A percentile compares a stretch with the other conserved stretches of the same genome.
Evolutionary conservation across 2,113 vertebrate species (phyloP).

Genomic region (Chiloscyllium plagiosum): DNA sequence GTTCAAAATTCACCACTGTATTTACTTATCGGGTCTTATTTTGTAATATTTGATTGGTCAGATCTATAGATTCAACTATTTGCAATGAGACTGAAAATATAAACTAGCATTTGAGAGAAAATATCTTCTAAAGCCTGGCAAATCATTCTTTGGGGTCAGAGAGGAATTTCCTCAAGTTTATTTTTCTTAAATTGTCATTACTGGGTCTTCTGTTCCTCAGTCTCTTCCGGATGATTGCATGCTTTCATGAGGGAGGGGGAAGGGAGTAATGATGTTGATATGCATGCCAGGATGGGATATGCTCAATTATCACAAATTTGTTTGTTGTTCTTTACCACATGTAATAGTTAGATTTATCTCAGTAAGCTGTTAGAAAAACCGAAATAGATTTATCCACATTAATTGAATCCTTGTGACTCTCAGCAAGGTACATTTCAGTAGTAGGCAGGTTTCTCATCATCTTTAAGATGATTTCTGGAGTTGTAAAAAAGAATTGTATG

Average conservation of each 20-base stretch:
- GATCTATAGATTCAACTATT: background rate
- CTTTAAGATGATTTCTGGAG: background rate
- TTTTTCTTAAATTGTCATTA: background rate
- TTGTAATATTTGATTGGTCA: background rate
- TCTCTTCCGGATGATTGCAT: background rate
- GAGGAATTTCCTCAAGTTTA: background rate
- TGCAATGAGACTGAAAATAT: background rate
- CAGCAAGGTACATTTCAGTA: background rate
- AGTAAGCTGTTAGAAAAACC: background rate
- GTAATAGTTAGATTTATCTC: background rate
- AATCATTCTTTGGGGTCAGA: background rate
- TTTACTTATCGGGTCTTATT: background rate
- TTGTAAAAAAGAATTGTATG: background rate
- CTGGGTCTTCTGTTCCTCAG: background rate
- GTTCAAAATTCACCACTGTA: background rate
- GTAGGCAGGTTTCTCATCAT: background rate
- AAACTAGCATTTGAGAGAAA: background rate
- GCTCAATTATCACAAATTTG: background rate
- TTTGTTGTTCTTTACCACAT: background rate
- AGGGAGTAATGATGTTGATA: background rate
- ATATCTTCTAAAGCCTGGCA: background rate
- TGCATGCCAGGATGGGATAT: background rate
- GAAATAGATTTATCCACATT: background rate
- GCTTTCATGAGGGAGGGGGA: background rate
- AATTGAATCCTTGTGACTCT: background rate